Conservation (phyloP, 1,140 invertebrate species). For the Patella vulgata region DNA sequence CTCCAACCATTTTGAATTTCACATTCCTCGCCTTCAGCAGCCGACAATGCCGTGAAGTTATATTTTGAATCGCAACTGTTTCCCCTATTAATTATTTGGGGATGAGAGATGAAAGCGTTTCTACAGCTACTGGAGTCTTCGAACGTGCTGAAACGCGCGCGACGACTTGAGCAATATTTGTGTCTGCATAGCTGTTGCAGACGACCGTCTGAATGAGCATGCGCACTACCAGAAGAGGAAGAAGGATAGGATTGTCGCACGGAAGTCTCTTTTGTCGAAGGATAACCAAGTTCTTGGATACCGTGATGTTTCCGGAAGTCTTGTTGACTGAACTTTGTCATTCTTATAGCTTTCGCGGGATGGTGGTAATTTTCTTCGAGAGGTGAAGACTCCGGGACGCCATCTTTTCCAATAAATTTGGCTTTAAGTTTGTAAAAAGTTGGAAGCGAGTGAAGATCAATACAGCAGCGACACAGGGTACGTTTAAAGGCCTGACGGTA, state of each 20-base stretch:
- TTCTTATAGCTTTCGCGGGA: slow-evolving; percentile 13
- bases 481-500: slow-evolving; percentile 70
- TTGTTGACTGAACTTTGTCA: slow-evolving; percentile 19
- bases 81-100: too few species aligned
- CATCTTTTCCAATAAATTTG: slow-evolving; percentile 22
- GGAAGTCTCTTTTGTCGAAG: slow-evolving; percentile 32
- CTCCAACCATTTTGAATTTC: too few species aligned
- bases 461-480: slow-evolving; percentile 44
- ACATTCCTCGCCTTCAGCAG: too few species aligned
- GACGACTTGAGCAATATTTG: slow-evolving; percentile 29
- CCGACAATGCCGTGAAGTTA: too few species aligned
- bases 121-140: neutral
- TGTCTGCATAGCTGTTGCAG: slow-evolving; percentile 30
- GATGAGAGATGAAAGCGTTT: too few species aligned
- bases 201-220: slow-evolving; percentile 42
- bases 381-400: neutral
- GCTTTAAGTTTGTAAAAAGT: slow-evolving; percentile 37
- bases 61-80: too few species aligned
- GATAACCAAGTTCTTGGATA: slow-evolving; percentile 16
- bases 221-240: slow-evolving; percentile 19
- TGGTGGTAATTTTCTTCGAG: slow-evolving; percentile 3
- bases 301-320: neutral
- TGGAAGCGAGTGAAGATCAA: slow-evolving; percentile 25
- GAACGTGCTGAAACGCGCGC: neutral
- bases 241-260: slow-evolving; percentile 1